Conservation (phyloP, 2,888 invertebrate genomes). For the Drosophila picticornis region DNA sequence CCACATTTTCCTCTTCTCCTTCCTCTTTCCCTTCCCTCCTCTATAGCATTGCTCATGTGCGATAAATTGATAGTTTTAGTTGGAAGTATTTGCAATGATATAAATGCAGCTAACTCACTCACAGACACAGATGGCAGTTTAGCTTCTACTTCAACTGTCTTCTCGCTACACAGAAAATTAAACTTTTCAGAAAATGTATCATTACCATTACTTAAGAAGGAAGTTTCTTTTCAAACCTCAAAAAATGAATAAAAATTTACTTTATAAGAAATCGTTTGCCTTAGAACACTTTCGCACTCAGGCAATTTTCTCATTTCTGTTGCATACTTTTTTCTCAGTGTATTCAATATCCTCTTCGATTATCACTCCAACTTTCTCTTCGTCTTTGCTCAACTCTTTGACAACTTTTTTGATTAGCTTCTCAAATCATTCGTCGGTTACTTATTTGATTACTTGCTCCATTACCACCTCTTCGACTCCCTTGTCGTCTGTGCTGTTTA, state of each 20-base stretch:
- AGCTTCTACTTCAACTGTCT: neutral
- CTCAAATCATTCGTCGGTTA: neutral
- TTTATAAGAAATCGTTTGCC: neutral
- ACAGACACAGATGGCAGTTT: neutral
- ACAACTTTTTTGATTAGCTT: conserved; percentile 15
- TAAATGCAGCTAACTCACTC: neutral
- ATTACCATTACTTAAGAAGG: neutral
- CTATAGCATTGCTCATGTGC: conserved; percentile 1
- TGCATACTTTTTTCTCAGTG: neutral
- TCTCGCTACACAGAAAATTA: neutral
- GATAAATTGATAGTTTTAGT: conserved; percentile 73
- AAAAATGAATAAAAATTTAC: neutral
- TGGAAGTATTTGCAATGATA: conserved; percentile 22
- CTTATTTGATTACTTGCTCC: neutral
- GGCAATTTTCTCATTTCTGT: neutral
- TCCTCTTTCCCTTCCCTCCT: neutral
- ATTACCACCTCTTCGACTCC: neutral
- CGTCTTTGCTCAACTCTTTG: neutral
- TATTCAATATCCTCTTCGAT: neutral
- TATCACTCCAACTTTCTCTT: neutral
- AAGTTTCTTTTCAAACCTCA: neutral
- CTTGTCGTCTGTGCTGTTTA: neutral
- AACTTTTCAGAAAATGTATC: neutral
- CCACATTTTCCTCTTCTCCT: conserved; percentile 36
- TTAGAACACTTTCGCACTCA: neutral